phyloP scores from a whole-genome alignment of 2,888 invertebrate genomes.

The Hirtodrosophila histrioides region DNA sequence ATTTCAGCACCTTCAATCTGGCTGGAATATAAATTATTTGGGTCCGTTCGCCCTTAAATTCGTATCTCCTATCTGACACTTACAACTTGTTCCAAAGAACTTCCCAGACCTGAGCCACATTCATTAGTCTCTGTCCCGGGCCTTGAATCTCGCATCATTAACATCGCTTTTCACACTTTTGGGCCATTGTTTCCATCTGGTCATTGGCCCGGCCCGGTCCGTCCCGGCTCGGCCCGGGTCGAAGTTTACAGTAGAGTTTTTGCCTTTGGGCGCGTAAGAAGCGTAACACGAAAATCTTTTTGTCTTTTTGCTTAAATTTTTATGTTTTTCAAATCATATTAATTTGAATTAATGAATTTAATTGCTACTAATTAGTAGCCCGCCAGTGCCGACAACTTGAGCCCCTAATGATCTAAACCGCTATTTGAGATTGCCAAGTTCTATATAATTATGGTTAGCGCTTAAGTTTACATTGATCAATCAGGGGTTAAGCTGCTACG shows the following conservation, averaged over 20 bases:
- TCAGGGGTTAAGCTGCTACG: conserved; percentile 18
- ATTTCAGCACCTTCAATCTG: conserved; percentile 1
- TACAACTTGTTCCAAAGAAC: conserved; percentile 36
- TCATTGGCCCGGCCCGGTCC: conserved; percentile 68
- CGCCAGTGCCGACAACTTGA: conserved; percentile 61
- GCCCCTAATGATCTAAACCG: conserved; percentile 61
- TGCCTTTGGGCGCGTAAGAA: conserved; percentile 29
- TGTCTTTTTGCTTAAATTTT: conserved; percentile 27
- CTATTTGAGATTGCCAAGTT: conserved; percentile 44
- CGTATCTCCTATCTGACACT: conserved; percentile 29
- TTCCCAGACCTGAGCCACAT: conserved; percentile 22
- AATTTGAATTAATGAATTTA: conserved; percentile 79
- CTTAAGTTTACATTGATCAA: conserved; percentile 13
- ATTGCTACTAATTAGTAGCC: conserved; percentile 72
- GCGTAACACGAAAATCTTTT: conserved; percentile 35
- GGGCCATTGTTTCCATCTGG: conserved; percentile 63
- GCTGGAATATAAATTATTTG: conserved; percentile 5
- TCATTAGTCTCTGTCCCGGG: conserved; percentile 52
- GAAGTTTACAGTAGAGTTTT: conserved; percentile 39
- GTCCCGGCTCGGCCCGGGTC: conserved; percentile 57
- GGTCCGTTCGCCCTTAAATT: conserved; percentile 6
- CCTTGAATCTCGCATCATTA: conserved; percentile 57
- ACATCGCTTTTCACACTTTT: conserved; percentile 74
- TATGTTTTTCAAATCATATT: conserved; percentile 73
- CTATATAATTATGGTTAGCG: conserved; percentile 54